Base-by-base conservation (phyloP, 2,888 invertebrate species). In the Cyrtodaria siliqua region DNA sequence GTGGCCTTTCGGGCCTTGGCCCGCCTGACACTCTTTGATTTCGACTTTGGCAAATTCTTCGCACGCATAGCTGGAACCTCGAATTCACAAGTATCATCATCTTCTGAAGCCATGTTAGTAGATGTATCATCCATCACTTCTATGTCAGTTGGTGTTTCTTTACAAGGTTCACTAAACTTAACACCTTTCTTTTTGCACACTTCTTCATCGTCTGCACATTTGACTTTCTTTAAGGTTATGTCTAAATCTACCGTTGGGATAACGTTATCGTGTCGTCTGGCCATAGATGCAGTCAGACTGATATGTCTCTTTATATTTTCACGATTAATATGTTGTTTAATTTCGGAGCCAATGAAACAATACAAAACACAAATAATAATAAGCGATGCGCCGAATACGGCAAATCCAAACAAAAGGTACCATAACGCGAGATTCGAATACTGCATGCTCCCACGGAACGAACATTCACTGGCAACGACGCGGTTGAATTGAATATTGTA, bases 1-100 rank as follows among this genome's bases (percentile, higher is more conserved):
- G 86, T 82, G 0, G 86, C 84, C 42, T 78, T 86, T 40, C 77
- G 67, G 0, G 83, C 83, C n/a, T 78, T 62, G 8, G 66, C 73
- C 27, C 73, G 64, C 40, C 71, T 78, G 29, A 72, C n/a, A 14
- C 50, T n/a, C 1, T 57, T 47, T 16, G 67, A 67, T 57, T 67
- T 67, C 4, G 67, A 57, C 27, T 67, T 67, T 50, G 57, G 56
- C 2, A 59, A n/a, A 27, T 59, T 67, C 23, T 33, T 27, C 3
- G 16, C 2, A 9, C 18, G 24, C 6, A 57, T 23, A 6, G 26
- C 27, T 8, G 47, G 29, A n/a, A 52, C 23, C 20, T 67, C 60
- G 23, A 61, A 60, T 49, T 60, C 72, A 12, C 27, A 40, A 14
- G 66, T 66, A 23, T 60, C 67, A 16, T 38, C 68, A 18, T 72